A percentile compares a stretch with the other conserved stretches of the same genome.
phyloP scores from a whole-genome alignment of 2,797 vertebrate species.

The Mycteria americana region DNA sequence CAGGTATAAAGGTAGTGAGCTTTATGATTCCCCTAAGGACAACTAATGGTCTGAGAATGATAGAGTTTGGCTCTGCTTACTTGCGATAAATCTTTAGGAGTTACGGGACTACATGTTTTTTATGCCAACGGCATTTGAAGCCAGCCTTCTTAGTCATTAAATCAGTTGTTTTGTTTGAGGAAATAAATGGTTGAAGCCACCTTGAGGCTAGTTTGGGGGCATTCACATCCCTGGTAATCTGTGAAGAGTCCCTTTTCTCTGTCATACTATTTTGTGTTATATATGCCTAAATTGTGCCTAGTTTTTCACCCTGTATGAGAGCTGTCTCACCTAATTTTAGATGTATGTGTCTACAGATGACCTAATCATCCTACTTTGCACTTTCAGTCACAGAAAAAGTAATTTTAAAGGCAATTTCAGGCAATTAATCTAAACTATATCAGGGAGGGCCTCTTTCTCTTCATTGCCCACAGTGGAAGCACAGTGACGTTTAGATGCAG shows the following conservation, averaged over 20 bases:
- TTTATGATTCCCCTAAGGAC: constrained; percentile 43
- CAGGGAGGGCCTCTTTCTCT: neutral
- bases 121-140: neutral
- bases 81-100: constrained; percentile 27
- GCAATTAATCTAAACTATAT: neutral
- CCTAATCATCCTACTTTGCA: neutral
- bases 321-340: neutral
- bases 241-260: constrained; percentile 4
- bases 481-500: neutral
- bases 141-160: constrained; percentile 12
- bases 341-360: neutral
- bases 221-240: constrained; percentile 8
- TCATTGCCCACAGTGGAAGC: neutral
- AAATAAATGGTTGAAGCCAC: constrained; percentile 41
- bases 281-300: neutral
- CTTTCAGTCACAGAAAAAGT: neutral
- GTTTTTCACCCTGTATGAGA: neutral
- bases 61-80: constrained; percentile 18
- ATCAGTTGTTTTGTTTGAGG: constrained; percentile 40
- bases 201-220: constrained; percentile 13
- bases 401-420: neutral
- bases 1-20: constrained; percentile 27
- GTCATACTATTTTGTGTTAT: neutral
- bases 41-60: neutral
- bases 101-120: neutral